Percentiles rank a stretch among this genome's conserved stretches.
These are phyloP conservation scores for Balearica regulorum DNA, from an alignment of 2,797 vertebrate species.

Conservation along the genomic window DNA sequence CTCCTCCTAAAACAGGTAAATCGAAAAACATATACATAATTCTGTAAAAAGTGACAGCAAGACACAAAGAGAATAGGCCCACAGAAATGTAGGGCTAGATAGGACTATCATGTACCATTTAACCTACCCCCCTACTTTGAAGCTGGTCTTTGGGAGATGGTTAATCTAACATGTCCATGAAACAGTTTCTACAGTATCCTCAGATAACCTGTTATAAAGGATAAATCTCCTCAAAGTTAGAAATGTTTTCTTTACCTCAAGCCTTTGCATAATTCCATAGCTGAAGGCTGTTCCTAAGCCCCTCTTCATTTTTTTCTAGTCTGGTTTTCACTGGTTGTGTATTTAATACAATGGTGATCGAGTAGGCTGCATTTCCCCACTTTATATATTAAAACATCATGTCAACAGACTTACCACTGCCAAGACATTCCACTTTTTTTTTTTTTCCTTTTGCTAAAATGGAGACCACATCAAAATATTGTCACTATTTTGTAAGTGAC, in stretches of 20 bases:
- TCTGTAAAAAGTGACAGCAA: background rate
- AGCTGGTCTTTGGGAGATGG: background rate
- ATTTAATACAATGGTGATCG: background rate
- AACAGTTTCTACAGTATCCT: background rate
- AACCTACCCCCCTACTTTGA: background rate
- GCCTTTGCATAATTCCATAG: background rate
- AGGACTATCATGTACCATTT: background rate
- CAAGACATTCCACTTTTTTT: background rate
- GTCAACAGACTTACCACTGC: background rate
- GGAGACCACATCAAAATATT: background rate
- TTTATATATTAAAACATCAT: background rate
- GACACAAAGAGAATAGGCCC: background rate
- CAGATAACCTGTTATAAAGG: background rate
- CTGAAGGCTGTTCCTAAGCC: background rate
- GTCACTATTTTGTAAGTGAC: background rate
- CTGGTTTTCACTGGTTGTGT: background rate
- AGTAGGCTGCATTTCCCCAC: background rate
- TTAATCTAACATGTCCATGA: background rate
- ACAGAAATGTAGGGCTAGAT: background rate
- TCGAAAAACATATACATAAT: background rate
- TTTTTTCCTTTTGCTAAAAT: background rate
- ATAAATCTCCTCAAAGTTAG: background rate
- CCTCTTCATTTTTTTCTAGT: background rate
- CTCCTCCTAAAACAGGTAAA: background rate
- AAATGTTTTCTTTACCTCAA: background rate